A percentile compares a stretch with the other conserved stretches of the same genome.
phyloP scores from a whole-genome alignment of 2,113 vertebrate species.

The Probosciger aterrimus region DNA sequence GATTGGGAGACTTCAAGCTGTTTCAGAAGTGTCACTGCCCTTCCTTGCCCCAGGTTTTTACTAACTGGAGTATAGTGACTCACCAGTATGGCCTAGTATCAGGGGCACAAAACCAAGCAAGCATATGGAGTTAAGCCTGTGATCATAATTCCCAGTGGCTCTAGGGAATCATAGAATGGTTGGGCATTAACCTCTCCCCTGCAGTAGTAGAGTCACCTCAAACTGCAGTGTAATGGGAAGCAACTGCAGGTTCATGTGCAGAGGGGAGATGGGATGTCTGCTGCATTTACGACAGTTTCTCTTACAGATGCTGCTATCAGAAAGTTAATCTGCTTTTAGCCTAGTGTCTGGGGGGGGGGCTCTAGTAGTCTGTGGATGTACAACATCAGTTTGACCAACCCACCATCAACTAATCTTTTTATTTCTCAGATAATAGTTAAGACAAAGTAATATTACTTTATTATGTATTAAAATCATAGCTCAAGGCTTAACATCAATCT shows the following conservation, averaged over 20 bases:
- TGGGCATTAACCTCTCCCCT: not conserved
- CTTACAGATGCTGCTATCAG: not conserved
- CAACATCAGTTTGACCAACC: not conserved
- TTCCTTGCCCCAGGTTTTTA: not conserved
- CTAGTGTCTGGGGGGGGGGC: not conserved
- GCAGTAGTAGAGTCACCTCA: not conserved
- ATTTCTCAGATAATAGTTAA: not conserved
- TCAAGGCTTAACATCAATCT: not conserved
- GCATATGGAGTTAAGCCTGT: not conserved
- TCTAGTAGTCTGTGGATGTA: fast-evolving
- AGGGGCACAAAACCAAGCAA: not conserved
- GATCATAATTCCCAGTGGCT: not conserved
- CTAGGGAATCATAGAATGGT: not conserved
- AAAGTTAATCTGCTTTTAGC: not conserved
- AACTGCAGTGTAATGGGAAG: not conserved
- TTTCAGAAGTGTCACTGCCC: not conserved
- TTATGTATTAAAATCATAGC: not conserved
- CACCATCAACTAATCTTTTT: not conserved
- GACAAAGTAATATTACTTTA: not conserved
- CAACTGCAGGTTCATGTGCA: not conserved
- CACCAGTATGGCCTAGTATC: not conserved
- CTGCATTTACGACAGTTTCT: not conserved
- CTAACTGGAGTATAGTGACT: not conserved
- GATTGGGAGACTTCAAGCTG: not conserved
- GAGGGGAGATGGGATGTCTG: not conserved